Base-by-base conservation (phyloP, 23 tunicate species). In the Aplidium turbinatum region DNA sequence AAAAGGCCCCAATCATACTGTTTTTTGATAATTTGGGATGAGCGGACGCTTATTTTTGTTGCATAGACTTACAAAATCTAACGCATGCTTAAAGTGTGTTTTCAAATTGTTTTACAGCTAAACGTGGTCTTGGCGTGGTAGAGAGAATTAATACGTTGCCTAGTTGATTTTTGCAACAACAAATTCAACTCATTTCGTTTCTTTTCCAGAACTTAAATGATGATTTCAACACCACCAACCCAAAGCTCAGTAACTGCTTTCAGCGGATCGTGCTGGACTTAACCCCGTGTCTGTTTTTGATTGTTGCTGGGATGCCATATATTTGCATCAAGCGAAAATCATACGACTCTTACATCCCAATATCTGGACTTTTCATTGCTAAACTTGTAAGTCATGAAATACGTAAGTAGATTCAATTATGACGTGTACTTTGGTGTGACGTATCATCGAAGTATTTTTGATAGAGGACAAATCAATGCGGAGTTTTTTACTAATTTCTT, bases 171-270 rank as follows among this genome's bases (percentile, higher is more conserved):
- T n/a, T n/a, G n/a, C n/a, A n/a, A n/a, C n/a, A n/a, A n/a, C n/a
- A n/a, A n/a, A n/a, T n/a, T n/a, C n/a, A n/a, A n/a, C n/a, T n/a
- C n/a, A n/a, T n/a, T n/a, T n/a, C n/a, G n/a, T n/a, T n/a, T n/a
- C n/a, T 58, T 31, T 40, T 46, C 24, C 63, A 64, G 87, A 38
- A 81, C 31, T 16, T 6, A 4, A 34, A 45, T 23, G 34, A 42
- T 4, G 73, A 72, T 1, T 16, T 74, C 50, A 74, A 74, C 50
- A 74, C 79, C 19, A 74, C 68, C 5, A 50, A 74, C 26, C 79
- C 79, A 31, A 35, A 74, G 0, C 57, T 74, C 32, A 74, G 79
- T 68, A 56, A 56, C 30, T 74, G 79, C 67, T 74, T 74, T 38
- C 51, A 55, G 22, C 50, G 56, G 21, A 56, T 51, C 23, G 79